A percentile compares a stretch with the other conserved stretches of the same genome.
These are phyloP conservation scores for Andrena bucephala DNA, from an alignment of 2,888 invertebrate genomes.

Conservation along the genomic window DNA sequence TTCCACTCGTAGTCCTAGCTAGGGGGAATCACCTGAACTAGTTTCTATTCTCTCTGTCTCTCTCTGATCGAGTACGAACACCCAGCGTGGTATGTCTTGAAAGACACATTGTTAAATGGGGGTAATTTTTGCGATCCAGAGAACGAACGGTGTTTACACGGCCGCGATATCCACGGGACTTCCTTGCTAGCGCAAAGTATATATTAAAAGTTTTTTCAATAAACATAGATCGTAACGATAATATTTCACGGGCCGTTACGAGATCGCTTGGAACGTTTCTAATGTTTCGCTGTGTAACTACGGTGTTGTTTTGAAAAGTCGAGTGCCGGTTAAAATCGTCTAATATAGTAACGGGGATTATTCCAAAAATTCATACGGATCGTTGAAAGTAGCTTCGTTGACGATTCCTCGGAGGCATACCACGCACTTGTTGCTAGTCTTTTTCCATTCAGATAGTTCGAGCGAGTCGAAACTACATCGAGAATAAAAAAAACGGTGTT, in stretches of 20 bases:
- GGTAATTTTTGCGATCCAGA: neutral
- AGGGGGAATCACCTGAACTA: slow-evolving; percentile 24
- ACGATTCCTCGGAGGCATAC: slow-evolving; percentile 37
- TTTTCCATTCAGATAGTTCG: slow-evolving; percentile 27
- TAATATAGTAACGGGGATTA: neutral
- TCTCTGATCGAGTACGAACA: slow-evolving; percentile 32
- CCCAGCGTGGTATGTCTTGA: slow-evolving; percentile 56
- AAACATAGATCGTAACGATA: neutral
- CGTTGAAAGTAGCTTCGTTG: neutral
- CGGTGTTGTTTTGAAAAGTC: neutral
- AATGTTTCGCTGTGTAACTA: neutral
- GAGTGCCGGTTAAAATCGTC: neutral
- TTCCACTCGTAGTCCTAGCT: slow-evolving; percentile 44
- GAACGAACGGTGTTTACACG: neutral
- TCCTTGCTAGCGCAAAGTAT: neutral
- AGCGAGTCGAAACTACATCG: slow-evolving; percentile 25
- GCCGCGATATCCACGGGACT: neutral
- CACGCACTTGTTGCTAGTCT: slow-evolving; percentile 37
- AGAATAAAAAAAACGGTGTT: slow-evolving; percentile 23
- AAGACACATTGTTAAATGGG: neutral
- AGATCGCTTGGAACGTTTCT: neutral
- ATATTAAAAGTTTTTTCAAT: neutral
- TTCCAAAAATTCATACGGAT: neutral
- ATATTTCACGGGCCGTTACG: slow-evolving; percentile 2
- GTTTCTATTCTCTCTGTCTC: slow-evolving; percentile 32